These are phyloP conservation scores for Podotricha telesiphe DNA, from an alignment of 2,888 invertebrate species.

Conservation along the genomic window DNA sequence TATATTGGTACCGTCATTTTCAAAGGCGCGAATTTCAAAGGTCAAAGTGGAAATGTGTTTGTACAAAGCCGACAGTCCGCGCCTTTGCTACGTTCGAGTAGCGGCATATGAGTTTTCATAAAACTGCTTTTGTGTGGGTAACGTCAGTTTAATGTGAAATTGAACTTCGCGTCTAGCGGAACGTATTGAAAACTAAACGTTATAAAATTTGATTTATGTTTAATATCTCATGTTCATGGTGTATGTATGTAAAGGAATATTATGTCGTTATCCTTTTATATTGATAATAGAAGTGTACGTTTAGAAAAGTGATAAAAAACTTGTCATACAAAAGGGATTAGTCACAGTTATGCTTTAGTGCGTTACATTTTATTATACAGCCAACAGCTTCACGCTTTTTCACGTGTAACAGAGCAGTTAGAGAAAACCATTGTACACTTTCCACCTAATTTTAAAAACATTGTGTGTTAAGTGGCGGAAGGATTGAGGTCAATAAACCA, in stretches of 20 bases:
- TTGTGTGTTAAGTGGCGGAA: too few species aligned
- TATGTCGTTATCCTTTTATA: not conserved
- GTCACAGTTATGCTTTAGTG: not conserved
- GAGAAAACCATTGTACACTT: too few species aligned
- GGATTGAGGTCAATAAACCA: too few species aligned
- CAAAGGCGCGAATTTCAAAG: constrained; percentile 39
- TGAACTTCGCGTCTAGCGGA: constrained; percentile 27
- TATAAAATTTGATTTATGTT: constrained; percentile 35
- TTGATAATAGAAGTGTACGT: not conserved
- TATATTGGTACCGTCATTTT: constrained; percentile 51
- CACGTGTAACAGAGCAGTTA: too few species aligned
- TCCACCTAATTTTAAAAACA: too few species aligned
- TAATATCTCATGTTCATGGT: constrained; percentile 10
- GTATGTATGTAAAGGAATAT: constrained; percentile 10
- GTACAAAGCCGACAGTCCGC: constrained; percentile 36
- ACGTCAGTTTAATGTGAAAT: constrained; percentile 40
- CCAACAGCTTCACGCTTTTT: too few species aligned
- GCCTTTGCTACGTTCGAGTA: constrained; percentile 31
- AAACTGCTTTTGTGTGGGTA: constrained; percentile 39
- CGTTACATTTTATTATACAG: too few species aligned
- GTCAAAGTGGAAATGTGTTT: constrained; percentile 38
- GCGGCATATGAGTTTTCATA: constrained; percentile 35
- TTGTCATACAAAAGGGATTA: not conserved
- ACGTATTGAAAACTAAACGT: constrained; percentile 31
- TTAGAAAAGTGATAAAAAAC: not conserved